These are phyloP conservation scores for Enteromius viviparus DNA, from an alignment of 2,797 vertebrate species.

Conservation along the genomic window DNA sequence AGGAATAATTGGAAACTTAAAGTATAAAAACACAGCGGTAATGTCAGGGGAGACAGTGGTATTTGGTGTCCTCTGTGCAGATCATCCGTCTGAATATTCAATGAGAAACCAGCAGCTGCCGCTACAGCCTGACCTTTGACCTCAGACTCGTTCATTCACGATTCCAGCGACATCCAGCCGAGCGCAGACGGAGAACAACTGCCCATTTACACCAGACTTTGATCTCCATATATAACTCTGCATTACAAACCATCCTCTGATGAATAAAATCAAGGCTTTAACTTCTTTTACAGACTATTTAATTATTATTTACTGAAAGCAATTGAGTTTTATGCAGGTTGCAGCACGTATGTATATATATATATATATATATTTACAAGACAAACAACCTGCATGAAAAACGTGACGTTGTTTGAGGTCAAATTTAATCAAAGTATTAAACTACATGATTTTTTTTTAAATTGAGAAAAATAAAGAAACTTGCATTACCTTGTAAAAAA, in stretches of 20 bases:
- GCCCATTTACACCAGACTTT: slow-evolving; percentile 81
- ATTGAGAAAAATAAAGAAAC: too few species aligned
- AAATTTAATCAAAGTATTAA: not conserved
- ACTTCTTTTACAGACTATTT: slow-evolving; percentile 62
- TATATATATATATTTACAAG: slow-evolving; percentile 24
- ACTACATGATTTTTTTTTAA: too few species aligned
- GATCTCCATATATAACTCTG: slow-evolving; percentile 70
- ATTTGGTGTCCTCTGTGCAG: slow-evolving; percentile 46
- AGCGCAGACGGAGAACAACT: slow-evolving; percentile 65
- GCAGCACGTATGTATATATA: not conserved
- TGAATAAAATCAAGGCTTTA: slow-evolving; percentile 13
- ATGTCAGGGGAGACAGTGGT: slow-evolving; percentile 21
- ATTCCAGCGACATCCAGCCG: slow-evolving; percentile 47
- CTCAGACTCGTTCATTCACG: slow-evolving; percentile 71
- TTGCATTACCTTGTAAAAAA: not conserved
- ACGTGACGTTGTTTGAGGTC: not conserved
- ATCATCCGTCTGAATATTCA: slow-evolving; percentile 59
- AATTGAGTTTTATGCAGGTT: slow-evolving; percentile 67
- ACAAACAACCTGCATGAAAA: slow-evolving; percentile 71
- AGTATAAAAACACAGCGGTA: slow-evolving; percentile 1
- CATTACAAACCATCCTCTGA: slow-evolving; percentile 4
- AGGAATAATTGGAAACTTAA: slow-evolving; percentile 27
- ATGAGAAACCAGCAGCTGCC: slow-evolving; percentile 86
- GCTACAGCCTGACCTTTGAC: slow-evolving; percentile 83
- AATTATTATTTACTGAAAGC: slow-evolving; percentile 9